Base-by-base conservation (phyloP, 1,140 invertebrate species). In the Bombus difficillimus region DNA sequence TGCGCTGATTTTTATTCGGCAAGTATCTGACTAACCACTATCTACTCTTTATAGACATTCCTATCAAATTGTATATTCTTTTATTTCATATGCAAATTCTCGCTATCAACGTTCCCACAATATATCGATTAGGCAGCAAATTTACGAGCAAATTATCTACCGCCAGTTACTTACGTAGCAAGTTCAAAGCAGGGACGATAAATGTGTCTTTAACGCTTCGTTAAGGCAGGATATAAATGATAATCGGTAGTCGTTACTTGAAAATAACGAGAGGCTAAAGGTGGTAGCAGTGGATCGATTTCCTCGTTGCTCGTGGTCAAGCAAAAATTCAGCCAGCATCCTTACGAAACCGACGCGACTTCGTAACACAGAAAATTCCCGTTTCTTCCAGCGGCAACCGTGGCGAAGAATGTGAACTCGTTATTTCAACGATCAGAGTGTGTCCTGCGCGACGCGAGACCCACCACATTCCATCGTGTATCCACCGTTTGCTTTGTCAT, bases 321-420 rank as follows among this genome's bases (percentile, higher is more conserved):
- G 43, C 32, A 72, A 73, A 81, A 77, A 53, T 83, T 53, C 37
- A 64, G 6, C 12, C 43, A 1, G 37, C 41, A 47, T 62, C 83
- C 76, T 85, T 85, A 72, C 83, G 83, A 85, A 80, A 85, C 47
- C 18, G 39, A 8, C 73, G 41, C 69, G 76, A 85, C 76, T 85
- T 80, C 62, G 78, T 80, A 72, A 85, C 68, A 64, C 76, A 64
- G 76, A 85, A 43, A 79, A 85, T 64, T 80, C 75, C 53, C 53
- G 41, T 83, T 83, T 83, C 81, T 83, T 83, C 73, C 47, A 76
- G 25, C 13, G 25, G 41, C 71, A 34, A 34, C 81, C n/a, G 28
- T 47, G 43, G 34, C 64, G 53, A 80, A 80, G 83, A 85, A 85
- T 85, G 83, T 39, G 83, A 72, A 85, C 77, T 85, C 83, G 83